phyloP scores from a whole-genome alignment of 2,797 vertebrate species.

The Tapirus indicus region DNA sequence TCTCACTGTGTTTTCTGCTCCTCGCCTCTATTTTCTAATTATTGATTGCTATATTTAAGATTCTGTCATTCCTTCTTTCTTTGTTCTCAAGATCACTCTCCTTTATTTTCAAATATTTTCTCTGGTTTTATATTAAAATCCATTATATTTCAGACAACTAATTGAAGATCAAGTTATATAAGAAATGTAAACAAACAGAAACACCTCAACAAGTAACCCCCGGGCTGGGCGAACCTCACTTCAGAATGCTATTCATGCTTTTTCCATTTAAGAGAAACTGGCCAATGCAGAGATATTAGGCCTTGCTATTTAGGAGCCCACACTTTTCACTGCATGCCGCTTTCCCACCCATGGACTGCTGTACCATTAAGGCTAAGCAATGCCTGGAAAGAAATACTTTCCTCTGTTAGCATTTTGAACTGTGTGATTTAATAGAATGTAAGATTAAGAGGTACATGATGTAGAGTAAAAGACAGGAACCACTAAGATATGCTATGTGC shows the following conservation, averaged over 20 bases:
- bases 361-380: neutral
- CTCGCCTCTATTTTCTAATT: neutral
- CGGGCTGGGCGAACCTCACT: neutral
- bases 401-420: neutral
- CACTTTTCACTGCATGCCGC: neutral
- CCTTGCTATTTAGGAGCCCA: neutral
- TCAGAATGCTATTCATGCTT: neutral
- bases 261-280: neutral
- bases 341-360: neutral
- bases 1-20: neutral
- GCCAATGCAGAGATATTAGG: neutral
- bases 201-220: neutral
- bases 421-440: neutral
- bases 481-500: neutral
- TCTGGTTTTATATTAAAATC: neutral
- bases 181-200: neutral
- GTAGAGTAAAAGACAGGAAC: neutral
- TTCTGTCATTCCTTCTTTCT: constrained; percentile 15
- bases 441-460: neutral
- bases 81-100: neutral
- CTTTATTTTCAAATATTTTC: constrained; percentile 30
- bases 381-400: neutral
- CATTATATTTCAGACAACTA: neutral
- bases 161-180: constrained; percentile 6
- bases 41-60: neutral